Conservation (phyloP, 2,797 vertebrate genomes). For the Sebastiscus tertius region DNA sequence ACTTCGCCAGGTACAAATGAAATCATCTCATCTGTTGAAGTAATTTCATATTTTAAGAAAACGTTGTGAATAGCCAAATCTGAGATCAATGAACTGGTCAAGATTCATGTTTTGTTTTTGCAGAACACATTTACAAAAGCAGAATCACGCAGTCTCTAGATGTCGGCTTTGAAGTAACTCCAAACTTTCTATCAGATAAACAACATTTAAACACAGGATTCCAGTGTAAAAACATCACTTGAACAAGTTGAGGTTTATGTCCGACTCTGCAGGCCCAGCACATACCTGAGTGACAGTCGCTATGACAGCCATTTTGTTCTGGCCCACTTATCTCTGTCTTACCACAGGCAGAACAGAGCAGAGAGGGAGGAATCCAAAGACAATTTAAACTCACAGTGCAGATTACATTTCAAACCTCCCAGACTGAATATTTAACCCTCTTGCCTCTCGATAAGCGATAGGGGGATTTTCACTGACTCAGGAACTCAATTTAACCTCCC, state of each 20-base stretch:
- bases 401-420: conserved; percentile 80
- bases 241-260: conserved; percentile 17
- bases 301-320: conserved; percentile 75
- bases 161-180: conserved; percentile 13
- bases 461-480: conserved; percentile 73
- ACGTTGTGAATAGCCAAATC: not conserved
- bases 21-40: not conserved
- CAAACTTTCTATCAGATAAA: not conserved
- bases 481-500: conserved; percentile 75
- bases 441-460: conserved; percentile 72
- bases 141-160: not conserved
- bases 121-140: not conserved
- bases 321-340: conserved; percentile 70
- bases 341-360: conserved; percentile 67
- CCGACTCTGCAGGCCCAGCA: conserved; percentile 26
- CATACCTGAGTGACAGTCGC: conserved; percentile 70
- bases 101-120: not conserved
- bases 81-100: not conserved
- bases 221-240: not conserved
- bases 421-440: conserved; percentile 79
- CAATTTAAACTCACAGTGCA: conserved; percentile 74
- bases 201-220: not conserved
- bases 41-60: not conserved
- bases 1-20: not conserved
- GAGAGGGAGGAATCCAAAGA: conserved; percentile 70